phyloP scores from a whole-genome alignment of 2,797 vertebrate genomes.

The Leucoraja ocellata region DNA sequence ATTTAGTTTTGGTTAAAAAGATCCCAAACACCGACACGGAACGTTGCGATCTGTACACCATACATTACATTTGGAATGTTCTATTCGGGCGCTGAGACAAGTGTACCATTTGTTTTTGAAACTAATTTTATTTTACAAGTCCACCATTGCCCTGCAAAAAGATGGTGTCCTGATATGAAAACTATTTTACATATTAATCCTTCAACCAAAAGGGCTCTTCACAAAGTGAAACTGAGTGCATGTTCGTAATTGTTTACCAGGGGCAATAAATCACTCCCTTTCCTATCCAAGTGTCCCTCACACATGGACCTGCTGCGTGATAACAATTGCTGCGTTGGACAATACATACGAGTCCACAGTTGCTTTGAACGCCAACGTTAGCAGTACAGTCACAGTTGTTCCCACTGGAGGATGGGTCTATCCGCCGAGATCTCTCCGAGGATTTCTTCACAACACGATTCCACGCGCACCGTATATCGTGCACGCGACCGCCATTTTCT shows the following conservation, averaged over 20 bases:
- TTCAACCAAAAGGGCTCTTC: neutral
- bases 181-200: neutral
- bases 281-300: neutral
- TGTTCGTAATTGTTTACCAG: neutral
- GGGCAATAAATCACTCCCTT: conserved; percentile 7
- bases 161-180: neutral
- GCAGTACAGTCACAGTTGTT: conserved; percentile 9
- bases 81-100: neutral
- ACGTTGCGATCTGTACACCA: neutral
- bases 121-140: neutral
- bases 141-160: neutral
- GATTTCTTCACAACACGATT: neutral
- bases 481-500: neutral
- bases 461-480: neutral
- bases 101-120: neutral
- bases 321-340: conserved; percentile 20
- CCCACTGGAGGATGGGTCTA: neutral
- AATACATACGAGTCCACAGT: neutral
- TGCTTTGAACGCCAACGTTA: neutral
- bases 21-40: neutral
- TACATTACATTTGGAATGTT: neutral
- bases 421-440: neutral
- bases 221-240: conserved; percentile 19
- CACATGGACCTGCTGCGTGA: neutral
- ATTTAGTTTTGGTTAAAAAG: neutral